phyloP scores from a whole-genome alignment of 2,113 vertebrate species.

The Aythya baeri region DNA sequence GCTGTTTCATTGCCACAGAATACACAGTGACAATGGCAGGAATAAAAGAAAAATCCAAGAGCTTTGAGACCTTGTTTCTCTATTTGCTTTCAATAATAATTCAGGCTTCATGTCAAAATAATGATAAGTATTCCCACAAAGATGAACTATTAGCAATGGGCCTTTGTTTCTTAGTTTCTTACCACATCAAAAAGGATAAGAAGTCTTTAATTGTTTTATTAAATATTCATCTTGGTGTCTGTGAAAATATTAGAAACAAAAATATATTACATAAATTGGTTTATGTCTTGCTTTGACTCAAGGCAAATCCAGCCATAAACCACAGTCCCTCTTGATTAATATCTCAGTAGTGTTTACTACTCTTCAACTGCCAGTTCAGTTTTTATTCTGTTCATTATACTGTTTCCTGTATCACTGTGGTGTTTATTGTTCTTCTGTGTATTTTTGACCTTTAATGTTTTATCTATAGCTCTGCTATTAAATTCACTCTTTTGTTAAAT shows the following conservation, averaged over 20 bases:
- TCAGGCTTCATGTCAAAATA: slow-evolving; percentile 73
- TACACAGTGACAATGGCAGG: slow-evolving; percentile 64
- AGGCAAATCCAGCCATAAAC: slow-evolving; percentile 63
- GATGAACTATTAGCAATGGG: slow-evolving; percentile 71
- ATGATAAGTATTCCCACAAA: slow-evolving; percentile 76
- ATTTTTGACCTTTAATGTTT: slow-evolving; percentile 77
- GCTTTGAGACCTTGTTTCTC: slow-evolving; percentile 70
- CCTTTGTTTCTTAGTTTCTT: slow-evolving; percentile 63
- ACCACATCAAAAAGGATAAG: slow-evolving; percentile 71
- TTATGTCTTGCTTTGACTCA: slow-evolving; percentile 69
- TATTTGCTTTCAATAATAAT: slow-evolving; percentile 78
- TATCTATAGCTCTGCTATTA: slow-evolving; percentile 45
- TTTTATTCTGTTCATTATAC: slow-evolving; percentile 76
- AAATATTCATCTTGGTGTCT: slow-evolving; percentile 78
- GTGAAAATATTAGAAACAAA: slow-evolving; percentile 75
- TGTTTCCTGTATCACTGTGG: slow-evolving; percentile 59
- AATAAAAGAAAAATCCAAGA: slow-evolving; percentile 67
- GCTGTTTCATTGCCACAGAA: slow-evolving; percentile 45
- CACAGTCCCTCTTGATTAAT: slow-evolving; percentile 73
- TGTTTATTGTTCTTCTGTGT: slow-evolving; percentile 75
- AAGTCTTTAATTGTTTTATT: slow-evolving; percentile 77
- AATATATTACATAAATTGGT: slow-evolving; percentile 71
- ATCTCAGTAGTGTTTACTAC: slow-evolving; percentile 54
- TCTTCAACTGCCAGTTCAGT: slow-evolving; percentile 51
- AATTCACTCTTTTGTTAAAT: neutral